A percentile compares a stretch with the other conserved stretches of the same genome.
Evolutionary conservation across 2,888 invertebrate species (phyloP).

Genomic region (Spicauda simplicius): DNA sequence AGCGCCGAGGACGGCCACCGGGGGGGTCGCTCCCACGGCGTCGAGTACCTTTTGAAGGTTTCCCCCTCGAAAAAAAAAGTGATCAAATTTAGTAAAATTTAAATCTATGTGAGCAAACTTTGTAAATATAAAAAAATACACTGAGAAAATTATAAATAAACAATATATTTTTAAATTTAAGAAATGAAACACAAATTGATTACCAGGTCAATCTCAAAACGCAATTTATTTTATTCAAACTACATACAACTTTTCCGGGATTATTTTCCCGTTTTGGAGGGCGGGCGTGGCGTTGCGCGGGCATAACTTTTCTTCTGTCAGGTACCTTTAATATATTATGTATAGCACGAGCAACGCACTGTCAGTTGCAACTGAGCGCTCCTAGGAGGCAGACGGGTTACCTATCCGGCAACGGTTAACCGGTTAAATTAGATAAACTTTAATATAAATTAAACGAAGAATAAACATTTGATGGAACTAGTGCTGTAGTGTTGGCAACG

Average conservation of each 20-base stretch:
- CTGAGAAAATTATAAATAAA: no score
- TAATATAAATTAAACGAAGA: background rate
- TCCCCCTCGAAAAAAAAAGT: no score
- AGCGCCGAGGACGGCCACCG: no score
- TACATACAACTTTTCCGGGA: background rate
- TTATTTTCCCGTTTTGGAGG: background rate
- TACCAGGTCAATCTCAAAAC: no score
- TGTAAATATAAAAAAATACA: no score
- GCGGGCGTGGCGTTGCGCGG: conserved; percentile 6
- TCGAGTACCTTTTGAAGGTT: no score
- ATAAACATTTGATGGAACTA: background rate
- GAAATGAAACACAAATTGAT: no score
- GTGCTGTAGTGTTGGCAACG: conserved; percentile 47
- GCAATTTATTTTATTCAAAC: background rate
- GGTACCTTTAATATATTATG: background rate
- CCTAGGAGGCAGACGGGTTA: background rate
- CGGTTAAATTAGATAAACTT: background rate
- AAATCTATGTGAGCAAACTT: no score
- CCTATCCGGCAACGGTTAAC: background rate
- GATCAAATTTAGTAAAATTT: no score
- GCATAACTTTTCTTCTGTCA: background rate
- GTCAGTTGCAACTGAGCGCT: background rate
- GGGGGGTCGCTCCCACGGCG: no score
- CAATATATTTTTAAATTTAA: no score
- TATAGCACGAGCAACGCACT: background rate